Percentiles rank a stretch among this genome's conserved stretches.
These are phyloP conservation scores for Cardiocondyla obscurior DNA, from an alignment of 1,140 invertebrate species.

Conservation along the genomic window DNA sequence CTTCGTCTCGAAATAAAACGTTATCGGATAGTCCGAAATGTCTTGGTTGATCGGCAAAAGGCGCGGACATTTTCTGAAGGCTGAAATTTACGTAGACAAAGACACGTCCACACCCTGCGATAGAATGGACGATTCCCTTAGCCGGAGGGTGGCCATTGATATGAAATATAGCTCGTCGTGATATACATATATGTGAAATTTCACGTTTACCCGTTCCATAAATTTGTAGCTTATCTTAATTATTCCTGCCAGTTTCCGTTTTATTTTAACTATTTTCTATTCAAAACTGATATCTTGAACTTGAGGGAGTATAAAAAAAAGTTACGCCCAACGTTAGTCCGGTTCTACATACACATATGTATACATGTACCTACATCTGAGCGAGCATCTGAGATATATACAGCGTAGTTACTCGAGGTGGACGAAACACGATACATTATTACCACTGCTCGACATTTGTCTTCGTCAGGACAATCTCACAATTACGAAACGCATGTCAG, in stretches of 20 bases:
- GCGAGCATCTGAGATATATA: constrained; percentile 13
- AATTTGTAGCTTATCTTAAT: too few species aligned
- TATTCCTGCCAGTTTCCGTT: too few species aligned
- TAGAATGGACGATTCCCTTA: constrained; percentile 24
- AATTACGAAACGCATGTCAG: not conserved
- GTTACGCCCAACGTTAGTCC: too few species aligned
- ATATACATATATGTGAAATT: too few species aligned
- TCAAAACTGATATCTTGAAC: too few species aligned
- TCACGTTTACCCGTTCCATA: too few species aligned
- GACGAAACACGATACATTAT: constrained; percentile 48
- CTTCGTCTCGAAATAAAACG: not conserved
- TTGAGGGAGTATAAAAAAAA: too few species aligned
- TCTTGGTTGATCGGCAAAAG: not conserved
- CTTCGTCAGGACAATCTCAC: constrained; percentile 50
- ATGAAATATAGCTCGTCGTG: constrained; percentile 55
- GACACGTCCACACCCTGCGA: not conserved
- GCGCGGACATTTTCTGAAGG: too few species aligned
- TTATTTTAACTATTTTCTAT: too few species aligned
- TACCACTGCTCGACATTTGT: constrained; percentile 55
- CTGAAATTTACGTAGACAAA: not conserved
- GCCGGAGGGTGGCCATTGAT: not conserved
- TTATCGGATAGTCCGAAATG: not conserved
- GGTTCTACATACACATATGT: too few species aligned
- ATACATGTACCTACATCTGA: too few species aligned
- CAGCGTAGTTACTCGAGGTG: constrained; percentile 33